phyloP scores from a whole-genome alignment of 1,140 invertebrate species.

The Ylistrum balloti region DNA sequence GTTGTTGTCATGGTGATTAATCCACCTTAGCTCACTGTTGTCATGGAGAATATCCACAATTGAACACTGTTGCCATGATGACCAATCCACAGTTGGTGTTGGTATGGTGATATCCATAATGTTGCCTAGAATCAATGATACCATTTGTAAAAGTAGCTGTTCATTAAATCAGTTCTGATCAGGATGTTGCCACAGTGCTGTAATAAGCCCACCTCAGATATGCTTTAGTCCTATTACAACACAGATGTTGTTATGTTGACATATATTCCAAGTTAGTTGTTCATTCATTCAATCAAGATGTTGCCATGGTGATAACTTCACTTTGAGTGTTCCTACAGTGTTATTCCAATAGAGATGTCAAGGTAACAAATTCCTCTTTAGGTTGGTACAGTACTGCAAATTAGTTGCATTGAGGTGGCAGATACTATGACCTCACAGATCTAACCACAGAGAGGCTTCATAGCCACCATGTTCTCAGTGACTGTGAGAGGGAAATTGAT shows the following conservation, averaged over 20 bases:
- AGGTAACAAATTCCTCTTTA: background rate
- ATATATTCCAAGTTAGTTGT: no score
- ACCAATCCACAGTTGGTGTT: background rate
- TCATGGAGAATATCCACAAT: background rate
- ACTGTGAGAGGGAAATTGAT: conserved; percentile 78
- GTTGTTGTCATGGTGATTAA: conserved; percentile 17
- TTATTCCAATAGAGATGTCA: background rate
- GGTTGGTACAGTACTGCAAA: background rate
- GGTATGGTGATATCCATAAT: no score
- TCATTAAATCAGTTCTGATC: background rate
- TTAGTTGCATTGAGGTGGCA: background rate
- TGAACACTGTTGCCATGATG: background rate
- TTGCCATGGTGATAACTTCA: background rate
- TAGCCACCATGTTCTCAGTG: conserved; percentile 79
- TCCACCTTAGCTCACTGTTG: background rate
- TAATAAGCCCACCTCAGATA: no score
- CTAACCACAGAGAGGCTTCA: conserved; percentile 77
- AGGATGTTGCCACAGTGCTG: background rate
- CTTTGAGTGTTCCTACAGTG: background rate
- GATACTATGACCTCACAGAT: background rate
- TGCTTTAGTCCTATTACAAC: no score
- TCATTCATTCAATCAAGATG: no score
- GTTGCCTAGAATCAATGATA: background rate
- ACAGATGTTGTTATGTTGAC: no score
- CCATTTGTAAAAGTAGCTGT: no score